Evolutionary conservation across 2,888 invertebrate genomes (phyloP).

Genomic region (Geotrupes spiniger): DNA sequence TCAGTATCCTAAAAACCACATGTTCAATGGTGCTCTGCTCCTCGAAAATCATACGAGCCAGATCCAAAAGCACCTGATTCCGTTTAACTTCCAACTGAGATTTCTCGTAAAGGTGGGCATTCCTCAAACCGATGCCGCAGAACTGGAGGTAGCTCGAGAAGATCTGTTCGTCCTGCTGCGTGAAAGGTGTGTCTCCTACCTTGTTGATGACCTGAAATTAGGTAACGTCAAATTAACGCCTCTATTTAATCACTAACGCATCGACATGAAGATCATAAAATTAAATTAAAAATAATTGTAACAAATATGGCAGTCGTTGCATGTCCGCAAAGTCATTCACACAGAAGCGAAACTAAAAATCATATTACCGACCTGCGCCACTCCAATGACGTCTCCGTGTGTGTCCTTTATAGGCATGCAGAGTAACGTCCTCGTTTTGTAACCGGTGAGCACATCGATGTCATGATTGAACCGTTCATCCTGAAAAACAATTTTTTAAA

Average conservation of each 20-base stretch:
- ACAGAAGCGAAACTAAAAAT: background rate
- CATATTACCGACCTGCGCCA: slow-evolving; percentile 74
- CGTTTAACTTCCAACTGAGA: slow-evolving; percentile 93
- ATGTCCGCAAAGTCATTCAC: background rate
- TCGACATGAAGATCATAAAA: no score
- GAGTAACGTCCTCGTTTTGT: slow-evolving; percentile 85
- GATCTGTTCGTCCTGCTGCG: slow-evolving; percentile 82
- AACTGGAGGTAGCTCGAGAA: slow-evolving; percentile 93
- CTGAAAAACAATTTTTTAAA: slow-evolving; percentile 51
- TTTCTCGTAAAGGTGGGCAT: slow-evolving; percentile 94
- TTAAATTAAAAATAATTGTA: no score
- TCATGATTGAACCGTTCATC: slow-evolving; percentile 90
- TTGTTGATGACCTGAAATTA: slow-evolving; percentile 79
- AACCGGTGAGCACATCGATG: slow-evolving; percentile 90
- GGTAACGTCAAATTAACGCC: no score
- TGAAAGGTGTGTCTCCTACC: slow-evolving; percentile 80
- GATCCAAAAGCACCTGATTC: slow-evolving; percentile 89
- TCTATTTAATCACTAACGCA: no score
- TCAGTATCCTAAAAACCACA: slow-evolving; percentile 88
- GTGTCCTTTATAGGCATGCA: slow-evolving; percentile 97
- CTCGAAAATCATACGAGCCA: slow-evolving; percentile 96
- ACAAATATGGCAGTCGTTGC: no score
- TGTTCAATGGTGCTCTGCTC: slow-evolving; percentile 96
- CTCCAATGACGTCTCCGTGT: slow-evolving; percentile 92
- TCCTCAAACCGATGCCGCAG: slow-evolving; percentile 92